phyloP scores from a whole-genome alignment of 2,888 invertebrate genomes.

The Lepidocyrtoides sp. region DNA sequence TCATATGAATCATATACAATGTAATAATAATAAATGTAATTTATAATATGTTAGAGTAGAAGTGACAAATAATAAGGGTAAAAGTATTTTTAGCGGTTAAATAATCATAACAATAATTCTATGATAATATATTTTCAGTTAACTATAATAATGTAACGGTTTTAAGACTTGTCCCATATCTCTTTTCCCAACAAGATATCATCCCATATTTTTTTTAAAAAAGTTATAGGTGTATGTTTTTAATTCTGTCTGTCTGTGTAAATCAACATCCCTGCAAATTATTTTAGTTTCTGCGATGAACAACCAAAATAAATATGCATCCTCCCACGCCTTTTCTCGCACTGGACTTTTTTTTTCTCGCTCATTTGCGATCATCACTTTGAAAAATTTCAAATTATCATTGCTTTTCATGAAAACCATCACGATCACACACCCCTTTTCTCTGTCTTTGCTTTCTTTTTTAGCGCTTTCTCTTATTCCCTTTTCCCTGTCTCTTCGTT shows the following conservation, averaged over 20 bases:
- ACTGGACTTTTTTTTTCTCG: slow-evolving; percentile 47
- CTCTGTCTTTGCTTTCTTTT: slow-evolving; percentile 41
- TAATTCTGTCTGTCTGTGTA: slow-evolving; percentile 44
- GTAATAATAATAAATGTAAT: not conserved
- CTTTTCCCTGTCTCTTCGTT: not conserved
- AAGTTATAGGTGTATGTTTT: not conserved
- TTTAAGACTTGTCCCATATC: slow-evolving; percentile 77
- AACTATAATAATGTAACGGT: slow-evolving; percentile 72
- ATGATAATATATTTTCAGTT: too few species aligned
- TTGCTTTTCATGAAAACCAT: slow-evolving; percentile 74
- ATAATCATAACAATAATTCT: not conserved
- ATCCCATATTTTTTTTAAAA: slow-evolving; percentile 12
- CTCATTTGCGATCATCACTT: slow-evolving; percentile 52
- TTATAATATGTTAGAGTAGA: slow-evolving; percentile 15
- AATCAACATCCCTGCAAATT: slow-evolving; percentile 68
- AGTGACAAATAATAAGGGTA: slow-evolving; percentile 52
- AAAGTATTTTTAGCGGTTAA: slow-evolving; percentile 39
- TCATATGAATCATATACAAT: too few species aligned
- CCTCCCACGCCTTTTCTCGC: slow-evolving; percentile 25
- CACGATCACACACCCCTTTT: slow-evolving; percentile 79
- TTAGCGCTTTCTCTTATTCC: slow-evolving; percentile 55
- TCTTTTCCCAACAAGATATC: slow-evolving; percentile 49
- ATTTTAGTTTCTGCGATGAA: slow-evolving; percentile 17
- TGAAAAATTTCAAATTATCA: slow-evolving; percentile 53
- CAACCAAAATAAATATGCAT: slow-evolving; percentile 7